Percentiles rank a stretch among this genome's conserved stretches.
phyloP scores from a whole-genome alignment of 2,113 vertebrate genomes.

The Cygnus atratus region DNA sequence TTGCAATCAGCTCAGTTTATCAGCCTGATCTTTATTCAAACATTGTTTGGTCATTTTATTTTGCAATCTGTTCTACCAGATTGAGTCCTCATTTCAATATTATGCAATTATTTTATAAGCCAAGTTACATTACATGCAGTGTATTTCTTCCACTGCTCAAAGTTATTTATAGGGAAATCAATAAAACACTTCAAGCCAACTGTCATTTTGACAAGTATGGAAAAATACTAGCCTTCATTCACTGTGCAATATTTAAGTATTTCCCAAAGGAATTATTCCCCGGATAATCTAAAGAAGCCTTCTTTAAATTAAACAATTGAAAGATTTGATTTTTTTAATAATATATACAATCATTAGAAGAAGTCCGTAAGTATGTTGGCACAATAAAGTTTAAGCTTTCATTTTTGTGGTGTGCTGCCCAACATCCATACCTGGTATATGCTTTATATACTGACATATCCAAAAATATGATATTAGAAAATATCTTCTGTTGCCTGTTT shows the following conservation, averaged over 20 bases:
- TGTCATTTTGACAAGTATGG: background rate
- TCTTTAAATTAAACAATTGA: background rate
- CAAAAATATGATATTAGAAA: background rate
- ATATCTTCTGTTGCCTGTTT: background rate
- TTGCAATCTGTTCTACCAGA: background rate
- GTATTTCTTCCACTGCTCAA: background rate
- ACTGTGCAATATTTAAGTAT: background rate
- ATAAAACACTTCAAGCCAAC: background rate
- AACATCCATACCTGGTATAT: background rate
- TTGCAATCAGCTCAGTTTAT: background rate
- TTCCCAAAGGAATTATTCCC: background rate
- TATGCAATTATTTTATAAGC: background rate
- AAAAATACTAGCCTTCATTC: slow-evolving; percentile 5
- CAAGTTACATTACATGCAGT: background rate
- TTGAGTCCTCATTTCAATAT: background rate
- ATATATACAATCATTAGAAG: background rate
- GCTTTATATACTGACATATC: background rate
- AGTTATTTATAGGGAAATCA: slow-evolving; percentile 1
- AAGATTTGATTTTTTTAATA: background rate
- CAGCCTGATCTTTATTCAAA: background rate
- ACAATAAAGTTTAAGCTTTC: background rate
- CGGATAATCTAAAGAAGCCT: background rate
- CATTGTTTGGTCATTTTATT: background rate
- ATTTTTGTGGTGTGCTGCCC: background rate
- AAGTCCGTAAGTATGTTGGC: background rate